A percentile compares a stretch with the other conserved stretches of the same genome.
phyloP scores from a whole-genome alignment of 2,113 vertebrate species.

The Cottus gobio region DNA sequence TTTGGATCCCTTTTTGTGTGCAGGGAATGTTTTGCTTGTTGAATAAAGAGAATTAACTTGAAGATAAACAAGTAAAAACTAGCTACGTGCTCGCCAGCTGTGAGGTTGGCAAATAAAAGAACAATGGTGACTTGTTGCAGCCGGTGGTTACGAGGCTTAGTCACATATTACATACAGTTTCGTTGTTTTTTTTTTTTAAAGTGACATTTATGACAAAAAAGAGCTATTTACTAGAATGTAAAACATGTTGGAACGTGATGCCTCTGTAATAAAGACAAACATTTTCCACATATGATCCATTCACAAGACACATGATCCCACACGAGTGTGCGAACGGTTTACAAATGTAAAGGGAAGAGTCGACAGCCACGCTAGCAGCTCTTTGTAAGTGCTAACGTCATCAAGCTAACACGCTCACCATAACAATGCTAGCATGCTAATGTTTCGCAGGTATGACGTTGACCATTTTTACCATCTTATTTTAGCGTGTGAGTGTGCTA shows the following conservation, averaged over 20 bases:
- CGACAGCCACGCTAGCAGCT: neutral
- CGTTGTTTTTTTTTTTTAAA: too few relatives aligned
- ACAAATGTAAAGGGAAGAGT: neutral
- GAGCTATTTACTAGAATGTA: neutral
- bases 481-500: neutral
- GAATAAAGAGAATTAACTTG: conserved; percentile 45
- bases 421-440: neutral
- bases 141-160: conserved; percentile 5
- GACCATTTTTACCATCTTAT: neutral
- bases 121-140: conserved; percentile 49
- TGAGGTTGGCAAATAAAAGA: conserved; percentile 34
- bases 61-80: conserved; percentile 50
- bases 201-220: neutral
- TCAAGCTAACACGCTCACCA: neutral
- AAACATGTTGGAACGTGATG: neutral
- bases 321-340: neutral
- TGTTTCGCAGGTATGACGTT: neutral
- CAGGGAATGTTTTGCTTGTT: conserved; percentile 29
- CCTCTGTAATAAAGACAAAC: neutral
- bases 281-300: neutral
- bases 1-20: conserved; percentile 4
- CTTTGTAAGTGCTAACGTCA: neutral
- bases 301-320: neutral
- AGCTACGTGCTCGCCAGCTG: conserved; percentile 40
- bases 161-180: neutral